Conservation (phyloP, 2,113 vertebrate genomes). For the Anarhynchus alexandrinus region DNA sequence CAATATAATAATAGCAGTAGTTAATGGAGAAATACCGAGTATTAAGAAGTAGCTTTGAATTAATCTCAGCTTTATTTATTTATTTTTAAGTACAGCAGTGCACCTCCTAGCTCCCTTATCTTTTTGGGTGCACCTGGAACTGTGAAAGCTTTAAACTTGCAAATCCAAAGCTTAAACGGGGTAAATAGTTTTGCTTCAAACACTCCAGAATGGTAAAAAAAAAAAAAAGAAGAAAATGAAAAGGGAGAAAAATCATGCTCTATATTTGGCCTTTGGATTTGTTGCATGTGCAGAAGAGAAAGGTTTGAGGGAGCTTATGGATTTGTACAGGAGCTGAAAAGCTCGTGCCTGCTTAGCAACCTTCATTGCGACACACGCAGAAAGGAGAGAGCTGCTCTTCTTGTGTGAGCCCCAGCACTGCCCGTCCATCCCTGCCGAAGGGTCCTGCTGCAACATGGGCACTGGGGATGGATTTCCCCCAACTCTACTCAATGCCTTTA, state of each 20-base stretch:
- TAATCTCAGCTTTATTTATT: slow-evolving; percentile 46
- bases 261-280: slow-evolving; percentile 53
- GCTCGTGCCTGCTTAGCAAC: neutral
- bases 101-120: slow-evolving; percentile 71
- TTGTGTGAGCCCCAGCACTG: neutral
- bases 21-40: neutral
- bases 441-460: neutral
- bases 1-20: neutral
- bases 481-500: neutral
- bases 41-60: slow-evolving; percentile 4
- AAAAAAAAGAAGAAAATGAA: neutral
- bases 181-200: slow-evolving; percentile 60
- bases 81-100: neutral
- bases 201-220: neutral
- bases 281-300: neutral
- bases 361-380: neutral
- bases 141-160: slow-evolving; percentile 69
- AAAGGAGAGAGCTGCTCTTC: neutral
- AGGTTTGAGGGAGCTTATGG: neutral
- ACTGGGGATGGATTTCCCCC: neutral
- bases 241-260: neutral
- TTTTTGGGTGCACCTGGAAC: slow-evolving; percentile 72
- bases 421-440: neutral
- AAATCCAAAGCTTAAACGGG: slow-evolving; percentile 70
- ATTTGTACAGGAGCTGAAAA: slow-evolving; percentile 11